A percentile compares a stretch with the other conserved stretches of the same genome.
Conservation (phyloP, 1,140 invertebrate species). For the Liolophura sinensis region DNA sequence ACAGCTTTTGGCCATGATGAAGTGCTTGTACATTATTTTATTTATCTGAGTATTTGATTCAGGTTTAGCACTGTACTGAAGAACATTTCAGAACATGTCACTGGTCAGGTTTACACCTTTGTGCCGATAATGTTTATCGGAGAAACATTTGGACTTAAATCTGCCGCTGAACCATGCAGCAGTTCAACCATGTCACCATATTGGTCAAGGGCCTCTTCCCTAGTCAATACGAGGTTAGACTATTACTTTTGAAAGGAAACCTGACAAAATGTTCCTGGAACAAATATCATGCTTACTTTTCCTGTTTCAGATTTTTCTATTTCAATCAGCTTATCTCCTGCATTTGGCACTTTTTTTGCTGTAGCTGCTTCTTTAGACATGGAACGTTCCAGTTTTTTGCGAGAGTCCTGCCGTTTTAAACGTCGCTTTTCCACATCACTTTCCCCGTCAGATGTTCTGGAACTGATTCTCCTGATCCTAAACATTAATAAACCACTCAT, state of each 20-base stretch:
- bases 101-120: no score
- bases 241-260: no score
- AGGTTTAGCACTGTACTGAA: no score
- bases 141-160: no score
- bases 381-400: background rate
- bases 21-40: no score
- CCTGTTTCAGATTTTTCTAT: slow-evolving; percentile 22
- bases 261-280: background rate
- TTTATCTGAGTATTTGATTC: no score
- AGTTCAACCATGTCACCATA: background rate
- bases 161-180: no score
- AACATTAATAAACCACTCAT: background rate
- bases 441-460: background rate
- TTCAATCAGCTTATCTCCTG: slow-evolving; percentile 17
- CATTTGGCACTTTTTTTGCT: slow-evolving; percentile 5
- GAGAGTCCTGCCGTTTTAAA: background rate
- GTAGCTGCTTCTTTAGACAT: background rate
- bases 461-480: background rate
- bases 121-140: no score
- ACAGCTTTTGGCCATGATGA: no score
- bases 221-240: no score
- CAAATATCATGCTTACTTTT: slow-evolving; percentile 12
- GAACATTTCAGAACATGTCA: no score
- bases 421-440: background rate
- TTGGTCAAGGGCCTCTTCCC: background rate